A percentile compares a stretch with the other conserved stretches of the same genome.
Conservation (phyloP, 2,797 vertebrate genomes). For the Scomberomorus guttatus region DNA sequence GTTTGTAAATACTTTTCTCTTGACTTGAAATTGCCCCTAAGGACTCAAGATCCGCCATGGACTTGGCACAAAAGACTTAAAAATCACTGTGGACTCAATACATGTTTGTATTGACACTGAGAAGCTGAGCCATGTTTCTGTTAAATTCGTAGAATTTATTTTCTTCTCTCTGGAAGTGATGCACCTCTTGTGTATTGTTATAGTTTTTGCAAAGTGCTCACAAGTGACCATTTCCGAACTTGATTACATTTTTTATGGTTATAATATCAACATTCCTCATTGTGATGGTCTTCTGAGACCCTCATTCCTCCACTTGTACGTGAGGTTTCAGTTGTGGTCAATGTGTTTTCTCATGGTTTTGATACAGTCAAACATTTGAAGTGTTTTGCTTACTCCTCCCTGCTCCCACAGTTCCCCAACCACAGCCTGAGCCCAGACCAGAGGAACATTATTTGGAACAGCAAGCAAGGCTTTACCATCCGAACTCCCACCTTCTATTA, state of each 20-base stretch:
- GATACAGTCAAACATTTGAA: constrained; percentile 4
- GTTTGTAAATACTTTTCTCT: too few relatives aligned
- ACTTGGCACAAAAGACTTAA: too few relatives aligned
- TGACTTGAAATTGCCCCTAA: too few relatives aligned
- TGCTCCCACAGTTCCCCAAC: constrained; percentile 42
- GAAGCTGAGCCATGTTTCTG: neutral
- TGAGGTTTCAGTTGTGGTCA: neutral
- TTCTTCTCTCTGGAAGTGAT: neutral
- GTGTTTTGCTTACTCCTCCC: constrained; percentile 31
- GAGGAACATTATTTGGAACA: constrained; percentile 92
- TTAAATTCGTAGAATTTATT: neutral
- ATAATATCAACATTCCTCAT: neutral
- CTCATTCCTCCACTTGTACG: neutral
- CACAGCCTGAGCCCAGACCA: constrained; percentile 85
- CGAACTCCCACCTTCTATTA: constrained; percentile 87
- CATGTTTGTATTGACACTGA: too few relatives aligned
- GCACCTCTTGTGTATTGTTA: neutral
- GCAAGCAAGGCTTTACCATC: constrained; percentile 91
- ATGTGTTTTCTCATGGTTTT: neutral
- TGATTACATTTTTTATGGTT: neutral
- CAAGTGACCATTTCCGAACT: neutral
- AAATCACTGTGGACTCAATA: too few relatives aligned
- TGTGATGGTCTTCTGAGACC: neutral
- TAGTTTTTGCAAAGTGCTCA: neutral
- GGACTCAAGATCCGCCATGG: too few relatives aligned